These are phyloP conservation scores for Drosophila watanabei DNA, from an alignment of 1,140 invertebrate genomes.

Conservation along the genomic window DNA sequence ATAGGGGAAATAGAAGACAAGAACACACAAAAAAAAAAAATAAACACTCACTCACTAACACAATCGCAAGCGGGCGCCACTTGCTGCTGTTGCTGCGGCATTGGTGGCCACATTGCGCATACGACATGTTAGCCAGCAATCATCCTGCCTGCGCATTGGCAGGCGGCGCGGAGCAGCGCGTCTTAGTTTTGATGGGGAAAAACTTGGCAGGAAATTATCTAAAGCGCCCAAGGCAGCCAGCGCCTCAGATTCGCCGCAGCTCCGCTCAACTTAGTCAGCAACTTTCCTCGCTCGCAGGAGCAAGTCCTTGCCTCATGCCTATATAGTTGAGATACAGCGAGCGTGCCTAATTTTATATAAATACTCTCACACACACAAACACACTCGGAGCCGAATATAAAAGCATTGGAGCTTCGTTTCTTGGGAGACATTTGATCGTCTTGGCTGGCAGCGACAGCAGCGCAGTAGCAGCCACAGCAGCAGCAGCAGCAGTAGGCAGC, in stretches of 20 bases:
- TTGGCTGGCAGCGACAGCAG: constrained; percentile 74
- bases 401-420: constrained; percentile 77
- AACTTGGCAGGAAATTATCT: constrained; percentile 81
- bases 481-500: constrained; percentile 30
- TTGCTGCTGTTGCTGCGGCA: constrained; percentile 73
- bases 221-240: constrained; percentile 53
- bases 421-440: constrained; percentile 85
- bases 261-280: constrained; percentile 74
- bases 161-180: constrained; percentile 29
- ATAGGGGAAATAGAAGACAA: constrained; percentile 7
- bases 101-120: constrained; percentile 69
- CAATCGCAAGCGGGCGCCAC: constrained; percentile 29
- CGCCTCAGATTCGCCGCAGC: constrained; percentile 76
- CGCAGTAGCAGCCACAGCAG: constrained; percentile 46
- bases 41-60: constrained; percentile 16
- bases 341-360: constrained; percentile 68
- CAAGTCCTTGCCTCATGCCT: constrained; percentile 56
- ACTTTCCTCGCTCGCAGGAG: constrained; percentile 25
- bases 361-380: constrained; percentile 48
- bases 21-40: constrained; percentile 1
- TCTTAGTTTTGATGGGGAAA: constrained; percentile 69
- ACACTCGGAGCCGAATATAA: constrained; percentile 75
- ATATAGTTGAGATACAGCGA: constrained; percentile 65
- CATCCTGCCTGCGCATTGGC: constrained; percentile 69
- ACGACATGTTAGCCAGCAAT: constrained; percentile 68